Conservation (phyloP, 30 jellyfish, hydroid and myxozoan species). For the Cassiopea andromeda region DNA sequence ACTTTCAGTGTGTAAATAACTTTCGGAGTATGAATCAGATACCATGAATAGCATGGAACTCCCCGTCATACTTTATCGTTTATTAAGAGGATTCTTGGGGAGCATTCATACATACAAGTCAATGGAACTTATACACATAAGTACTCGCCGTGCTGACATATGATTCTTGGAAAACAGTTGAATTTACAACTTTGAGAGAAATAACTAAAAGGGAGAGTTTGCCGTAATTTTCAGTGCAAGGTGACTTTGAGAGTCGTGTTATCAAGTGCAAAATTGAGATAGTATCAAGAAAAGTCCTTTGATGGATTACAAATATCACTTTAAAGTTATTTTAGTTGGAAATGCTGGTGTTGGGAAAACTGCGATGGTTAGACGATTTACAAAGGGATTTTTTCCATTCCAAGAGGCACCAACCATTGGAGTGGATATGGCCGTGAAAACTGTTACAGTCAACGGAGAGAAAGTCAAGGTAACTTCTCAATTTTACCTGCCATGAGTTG, state of each 20-base stretch:
- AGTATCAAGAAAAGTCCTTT: neutral
- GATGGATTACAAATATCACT: constrained; percentile 74
- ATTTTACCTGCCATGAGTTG: neutral
- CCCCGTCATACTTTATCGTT: neutral
- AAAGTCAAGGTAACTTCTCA: constrained; percentile 72
- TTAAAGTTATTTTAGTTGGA: constrained; percentile 88
- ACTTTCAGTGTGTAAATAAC: constrained; percentile 23
- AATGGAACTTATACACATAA: neutral
- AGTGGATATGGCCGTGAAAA: constrained; percentile 80
- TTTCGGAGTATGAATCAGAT: constrained; percentile 27
- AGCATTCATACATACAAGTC: neutral
- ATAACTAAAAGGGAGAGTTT: too few species aligned
- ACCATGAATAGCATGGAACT: constrained; percentile 48
- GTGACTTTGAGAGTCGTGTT: too few species aligned
- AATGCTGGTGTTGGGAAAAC: constrained; percentile 95
- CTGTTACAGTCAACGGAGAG: constrained; percentile 74
- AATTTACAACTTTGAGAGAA: too few species aligned
- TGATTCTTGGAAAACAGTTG: neutral
- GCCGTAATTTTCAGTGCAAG: too few species aligned
- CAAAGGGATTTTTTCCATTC: constrained; percentile 76
- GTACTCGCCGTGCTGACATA: too few species aligned
- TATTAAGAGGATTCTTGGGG: neutral
- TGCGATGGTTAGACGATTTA: constrained; percentile 80
- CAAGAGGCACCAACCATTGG: constrained; percentile 93
- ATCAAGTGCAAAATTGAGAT: neutral